phyloP scores from a whole-genome alignment of 2,888 invertebrate species.

The Brachypalpus laphriformis region DNA sequence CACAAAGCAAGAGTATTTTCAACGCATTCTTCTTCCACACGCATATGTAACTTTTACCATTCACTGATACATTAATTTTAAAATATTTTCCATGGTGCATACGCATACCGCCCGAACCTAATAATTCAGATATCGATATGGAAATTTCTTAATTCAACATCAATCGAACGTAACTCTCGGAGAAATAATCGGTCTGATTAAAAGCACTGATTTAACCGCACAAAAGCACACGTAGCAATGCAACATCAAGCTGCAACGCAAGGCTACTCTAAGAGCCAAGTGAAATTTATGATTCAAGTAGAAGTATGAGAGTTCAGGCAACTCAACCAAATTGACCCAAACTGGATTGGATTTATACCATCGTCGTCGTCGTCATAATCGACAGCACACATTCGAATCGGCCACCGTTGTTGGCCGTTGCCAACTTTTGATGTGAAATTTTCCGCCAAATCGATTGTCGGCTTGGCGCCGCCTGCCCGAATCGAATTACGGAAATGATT shows the following conservation, averaged over 20 bases:
- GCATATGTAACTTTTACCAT: too few relatives aligned
- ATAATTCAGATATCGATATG: not conserved
- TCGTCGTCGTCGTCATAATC: slow-evolving; percentile 15
- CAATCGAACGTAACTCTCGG: slow-evolving; percentile 9
- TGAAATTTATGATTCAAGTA: slow-evolving; percentile 30
- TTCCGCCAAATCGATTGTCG: slow-evolving; percentile 74
- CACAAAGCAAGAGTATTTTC: too few relatives aligned
- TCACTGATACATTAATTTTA: too few relatives aligned
- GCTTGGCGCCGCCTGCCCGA: slow-evolving; percentile 61
- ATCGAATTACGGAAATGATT: slow-evolving; percentile 73
- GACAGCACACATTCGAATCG: slow-evolving; percentile 33
- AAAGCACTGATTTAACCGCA: slow-evolving; percentile 57
- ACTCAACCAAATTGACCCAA: slow-evolving; percentile 47
- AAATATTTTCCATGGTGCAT: too few relatives aligned
- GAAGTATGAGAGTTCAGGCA: slow-evolving; percentile 30
- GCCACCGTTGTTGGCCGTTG: slow-evolving; percentile 20
- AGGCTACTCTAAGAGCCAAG: slow-evolving; percentile 33
- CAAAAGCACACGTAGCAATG: slow-evolving; percentile 56
- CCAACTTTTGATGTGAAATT: slow-evolving; percentile 70
- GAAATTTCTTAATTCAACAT: slow-evolving; percentile 39
- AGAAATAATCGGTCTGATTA: slow-evolving; percentile 52
- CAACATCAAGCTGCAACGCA: slow-evolving; percentile 17
- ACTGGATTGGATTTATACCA: slow-evolving; percentile 46
- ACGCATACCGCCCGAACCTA: not conserved
- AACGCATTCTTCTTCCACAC: too few relatives aligned